Evolutionary conservation across 2,888 invertebrate species (phyloP).

Genomic region (Drosophila histrio): DNA sequence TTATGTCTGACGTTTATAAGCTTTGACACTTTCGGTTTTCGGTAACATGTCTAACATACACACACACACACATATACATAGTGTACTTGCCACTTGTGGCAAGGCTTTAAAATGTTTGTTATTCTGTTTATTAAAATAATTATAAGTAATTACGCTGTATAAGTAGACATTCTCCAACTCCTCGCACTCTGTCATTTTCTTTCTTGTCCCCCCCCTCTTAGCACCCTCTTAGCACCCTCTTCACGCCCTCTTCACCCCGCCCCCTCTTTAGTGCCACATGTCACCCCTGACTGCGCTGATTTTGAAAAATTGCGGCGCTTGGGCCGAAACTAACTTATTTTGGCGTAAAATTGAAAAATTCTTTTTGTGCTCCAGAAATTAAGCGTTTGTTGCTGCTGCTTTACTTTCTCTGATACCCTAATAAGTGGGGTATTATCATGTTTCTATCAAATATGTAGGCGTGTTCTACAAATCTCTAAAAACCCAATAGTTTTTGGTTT

Average conservation of each 20-base stretch:
- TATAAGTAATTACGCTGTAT: conserved; percentile 55
- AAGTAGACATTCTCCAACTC: background rate
- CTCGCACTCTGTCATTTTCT: background rate
- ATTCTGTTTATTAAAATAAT: conserved; percentile 49
- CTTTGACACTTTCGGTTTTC: conserved; percentile 81
- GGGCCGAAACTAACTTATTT: conserved; percentile 78
- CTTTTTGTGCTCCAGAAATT: conserved; percentile 74
- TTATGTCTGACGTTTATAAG: conserved; percentile 81
- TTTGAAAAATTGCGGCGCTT: conserved; percentile 78
- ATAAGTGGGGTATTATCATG: background rate
- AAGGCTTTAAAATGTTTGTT: conserved; percentile 24
- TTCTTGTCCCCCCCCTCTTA: background rate
- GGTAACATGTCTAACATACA: conserved; percentile 55
- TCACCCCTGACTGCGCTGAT: background rate
- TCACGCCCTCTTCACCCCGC: background rate
- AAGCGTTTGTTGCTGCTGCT: conserved; percentile 64
- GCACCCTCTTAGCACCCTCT: background rate
- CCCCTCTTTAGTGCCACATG: background rate
- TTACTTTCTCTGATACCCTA: conserved; percentile 11
- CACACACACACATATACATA: conserved; percentile 22
- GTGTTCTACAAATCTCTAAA: too few species aligned
- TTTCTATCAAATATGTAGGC: background rate
- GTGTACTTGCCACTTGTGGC: background rate
- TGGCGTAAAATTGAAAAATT: conserved; percentile 84
- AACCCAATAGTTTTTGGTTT: too few species aligned